These are phyloP conservation scores for Hedychridium roseum DNA, from an alignment of 2,888 invertebrate species.

Conservation along the genomic window DNA sequence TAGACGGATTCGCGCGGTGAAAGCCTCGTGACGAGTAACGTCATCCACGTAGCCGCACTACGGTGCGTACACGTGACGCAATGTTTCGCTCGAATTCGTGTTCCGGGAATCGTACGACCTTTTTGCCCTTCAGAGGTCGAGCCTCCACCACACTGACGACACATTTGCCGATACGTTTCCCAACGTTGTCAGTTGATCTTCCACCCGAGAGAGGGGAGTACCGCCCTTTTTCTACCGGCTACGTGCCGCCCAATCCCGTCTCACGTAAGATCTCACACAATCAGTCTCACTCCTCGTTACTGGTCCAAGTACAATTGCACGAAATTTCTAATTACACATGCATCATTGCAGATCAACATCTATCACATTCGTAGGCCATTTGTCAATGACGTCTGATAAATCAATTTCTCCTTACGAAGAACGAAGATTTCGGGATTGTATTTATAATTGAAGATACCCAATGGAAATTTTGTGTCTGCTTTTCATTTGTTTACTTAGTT, in stretches of 20 bases:
- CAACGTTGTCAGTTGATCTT: slow-evolving; percentile 10
- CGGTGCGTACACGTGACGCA: slow-evolving; percentile 19
- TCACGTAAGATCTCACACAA: background rate
- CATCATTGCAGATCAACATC: too few species aligned
- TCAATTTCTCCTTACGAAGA: too few species aligned
- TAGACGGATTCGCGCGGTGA: too few species aligned
- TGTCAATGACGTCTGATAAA: too few species aligned
- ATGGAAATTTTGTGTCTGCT: too few species aligned
- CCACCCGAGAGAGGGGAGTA: slow-evolving; percentile 14
- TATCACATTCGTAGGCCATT: too few species aligned
- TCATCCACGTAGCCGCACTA: background rate
- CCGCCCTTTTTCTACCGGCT: slow-evolving; percentile 14
- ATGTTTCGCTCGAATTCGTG: slow-evolving; percentile 17
- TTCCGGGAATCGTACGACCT: slow-evolving; percentile 40
- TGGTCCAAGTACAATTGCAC: too few species aligned
- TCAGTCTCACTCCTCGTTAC: too few species aligned
- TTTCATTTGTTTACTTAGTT: too few species aligned
- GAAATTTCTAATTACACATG: too few species aligned
- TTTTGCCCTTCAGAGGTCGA: slow-evolving; percentile 56
- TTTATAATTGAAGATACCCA: too few species aligned
- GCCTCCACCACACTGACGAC: slow-evolving; percentile 37
- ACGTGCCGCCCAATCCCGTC: background rate
- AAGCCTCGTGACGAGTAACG: slow-evolving; percentile 9
- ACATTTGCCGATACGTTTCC: slow-evolving; percentile 34
- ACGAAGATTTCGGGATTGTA: too few species aligned